Base-by-base conservation (phyloP, 2,797 vertebrate genomes). In the Thripadectes ignobilis region DNA sequence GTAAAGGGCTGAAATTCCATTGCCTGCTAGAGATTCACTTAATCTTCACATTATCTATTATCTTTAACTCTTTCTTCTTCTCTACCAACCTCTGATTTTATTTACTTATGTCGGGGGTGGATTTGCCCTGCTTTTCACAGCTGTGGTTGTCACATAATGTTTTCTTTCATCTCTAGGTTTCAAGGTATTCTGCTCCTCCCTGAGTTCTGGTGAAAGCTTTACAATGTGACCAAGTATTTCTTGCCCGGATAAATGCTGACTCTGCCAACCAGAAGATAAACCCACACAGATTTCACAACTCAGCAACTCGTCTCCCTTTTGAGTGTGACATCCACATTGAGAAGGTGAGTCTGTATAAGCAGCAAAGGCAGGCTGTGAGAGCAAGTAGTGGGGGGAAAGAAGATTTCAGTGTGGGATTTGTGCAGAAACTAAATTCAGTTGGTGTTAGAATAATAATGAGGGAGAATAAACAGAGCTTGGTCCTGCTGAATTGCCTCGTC, bases 231-330 rank as follows among this genome's bases (percentile, higher is more conserved):
- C 75, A 68, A 58, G 61, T 34, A 22, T 75, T 68, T 3, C 54
- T 68, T 38, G 71, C 29, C 80, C 71, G 16, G 46, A 51, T 54
- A 65, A 83, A 83, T 51, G 75, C 75, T 19, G 5, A 71, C 75
- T 89, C 57, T 16, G 46, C 72, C 88, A 77, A 93, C 43, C 12
- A 52, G 66, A 59, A 61, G 85, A 92, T 88, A 95, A 95, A 84
- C 39, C 2, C 2, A 43, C 71, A 49, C 12, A 41, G 86, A 65
- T 93, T 91, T 81, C 71, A 55, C 43, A 75, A 39, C 76, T 84
- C 92, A 19, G 67, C 46, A 78, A 3, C 63, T 62, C 29, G 0
- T 67, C 75, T 71, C 43, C 78, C 30, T 85, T 85, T 65, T 39
- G 43, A 82, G 52, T 68, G 67, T 87, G 91, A 62, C 65, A 58